Evolutionary conservation across 2,888 invertebrate species (phyloP).

Genomic region (Ganaspis brasiliensis): DNA sequence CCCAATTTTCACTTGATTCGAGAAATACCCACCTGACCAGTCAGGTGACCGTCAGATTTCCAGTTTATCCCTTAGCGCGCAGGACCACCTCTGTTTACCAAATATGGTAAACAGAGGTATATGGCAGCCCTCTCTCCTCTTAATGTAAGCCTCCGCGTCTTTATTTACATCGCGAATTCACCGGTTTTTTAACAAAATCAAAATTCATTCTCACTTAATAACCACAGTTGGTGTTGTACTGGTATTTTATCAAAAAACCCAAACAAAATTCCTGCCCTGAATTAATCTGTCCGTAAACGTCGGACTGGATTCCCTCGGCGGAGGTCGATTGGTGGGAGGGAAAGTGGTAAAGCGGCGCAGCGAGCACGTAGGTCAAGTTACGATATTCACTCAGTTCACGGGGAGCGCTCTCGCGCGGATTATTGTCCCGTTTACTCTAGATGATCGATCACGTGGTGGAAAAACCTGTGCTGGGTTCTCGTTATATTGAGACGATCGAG

Average conservation of each 20-base stretch:
- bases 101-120: conserved; percentile 87
- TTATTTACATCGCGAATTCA: conserved; percentile 54
- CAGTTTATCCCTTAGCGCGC: conserved; percentile 66
- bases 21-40: conserved; percentile 6
- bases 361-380: conserved; percentile 80
- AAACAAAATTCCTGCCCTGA: conserved; percentile 44
- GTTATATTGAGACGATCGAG: conserved; percentile 78
- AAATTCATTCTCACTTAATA: neutral
- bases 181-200: neutral
- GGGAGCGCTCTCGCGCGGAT: conserved; percentile 76
- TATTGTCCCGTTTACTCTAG: conserved; percentile 70
- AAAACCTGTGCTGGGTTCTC: conserved; percentile 82
- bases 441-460: conserved; percentile 76
- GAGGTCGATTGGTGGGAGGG: conserved; percentile 65
- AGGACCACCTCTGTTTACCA: conserved; percentile 90
- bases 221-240: neutral
- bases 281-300: neutral
- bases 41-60: conserved; percentile 37
- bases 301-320: conserved; percentile 72
- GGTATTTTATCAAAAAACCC: conserved; percentile 53
- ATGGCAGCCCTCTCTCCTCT: conserved; percentile 87
- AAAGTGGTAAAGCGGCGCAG: conserved; percentile 35
- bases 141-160: conserved; percentile 65
- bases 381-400: conserved; percentile 78
- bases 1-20: too few species aligned